These are phyloP conservation scores for Barnardius zonarius DNA, from an alignment of 2,113 vertebrate genomes.

Conservation along the genomic window DNA sequence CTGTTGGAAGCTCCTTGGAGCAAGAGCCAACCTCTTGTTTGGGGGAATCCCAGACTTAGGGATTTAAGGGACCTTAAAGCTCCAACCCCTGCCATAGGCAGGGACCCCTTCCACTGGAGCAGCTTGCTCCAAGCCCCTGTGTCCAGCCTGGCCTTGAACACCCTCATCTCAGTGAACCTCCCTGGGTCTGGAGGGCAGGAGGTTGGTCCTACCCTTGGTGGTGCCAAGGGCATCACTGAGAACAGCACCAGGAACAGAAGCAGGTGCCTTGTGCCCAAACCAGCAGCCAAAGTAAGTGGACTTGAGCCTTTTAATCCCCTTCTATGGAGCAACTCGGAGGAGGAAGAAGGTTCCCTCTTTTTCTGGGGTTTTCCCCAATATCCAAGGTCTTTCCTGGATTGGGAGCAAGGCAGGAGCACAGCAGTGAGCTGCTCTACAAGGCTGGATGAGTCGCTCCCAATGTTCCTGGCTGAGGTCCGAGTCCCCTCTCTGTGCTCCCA, in stretches of 20 bases:
- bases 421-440: accelerated
- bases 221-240: neutral
- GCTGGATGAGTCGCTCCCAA: neutral
- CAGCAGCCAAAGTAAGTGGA: neutral
- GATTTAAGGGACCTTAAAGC: neutral
- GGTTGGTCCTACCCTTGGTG: no score
- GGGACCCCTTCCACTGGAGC: neutral
- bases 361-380: accelerated
- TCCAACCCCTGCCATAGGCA: neutral
- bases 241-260: accelerated
- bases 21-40: no score
- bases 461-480: neutral
- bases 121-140: neutral
- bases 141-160: neutral
- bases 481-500: neutral
- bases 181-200: neutral
- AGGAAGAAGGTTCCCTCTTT: neutral
- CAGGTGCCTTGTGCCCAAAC: accelerated
- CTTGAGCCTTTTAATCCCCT: neutral
- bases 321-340: accelerated
- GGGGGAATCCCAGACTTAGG: neutral
- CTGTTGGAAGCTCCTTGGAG: neutral
- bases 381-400: accelerated
- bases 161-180: no score
- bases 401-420: neutral